Evolutionary conservation across 2,113 vertebrate genomes (phyloP), one percentile per base, ranked within the genome.

Genomic region (Salvelinus fontinalis): DNA sequence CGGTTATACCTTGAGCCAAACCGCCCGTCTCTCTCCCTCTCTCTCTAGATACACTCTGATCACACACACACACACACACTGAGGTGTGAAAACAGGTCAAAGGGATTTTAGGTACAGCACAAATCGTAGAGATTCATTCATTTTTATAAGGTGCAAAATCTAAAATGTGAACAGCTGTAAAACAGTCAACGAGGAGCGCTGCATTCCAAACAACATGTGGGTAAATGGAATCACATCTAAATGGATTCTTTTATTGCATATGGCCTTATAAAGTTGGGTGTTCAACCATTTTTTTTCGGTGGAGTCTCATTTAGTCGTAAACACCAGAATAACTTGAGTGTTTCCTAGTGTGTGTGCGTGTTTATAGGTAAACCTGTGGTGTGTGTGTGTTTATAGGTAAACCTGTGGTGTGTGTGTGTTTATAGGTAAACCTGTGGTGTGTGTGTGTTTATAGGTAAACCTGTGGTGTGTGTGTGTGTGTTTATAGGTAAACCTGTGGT

Each of bases 151-250:
- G 70, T 71, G 70, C 48, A 31, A 76, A 54, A 71, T 72, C 76
- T 1, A 31, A 1, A 31, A 65, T 71, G 62, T 66, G 68, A 82
- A 75, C 26, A 74, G 79, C 62, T 83, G 74, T 80, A 82, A 81
- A 81, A 81, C 62, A 70, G 75, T 81, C 74, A 44, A 70, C 22
- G 11, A 5, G 39, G 48, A 27, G 77, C 16, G 8, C 7, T 2
- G 69, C 39, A 68, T 69, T 78, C 67, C 71, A 79, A 67, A 67
- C 79, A 70, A 69, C 39, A 77, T 79, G 73, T 39, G 59, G 29
- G 51, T 64, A 78, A 79, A 82, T 79, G 68, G 12, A 29, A 72
- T 49, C 67, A 51, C 49, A 67, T 76, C 82, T 67, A n/a, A 31
- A 80, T 75, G 39, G 3, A 64, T 75, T 78, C 66, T 20, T 76